Evolutionary conservation across 2,888 invertebrate species (phyloP), one percentile per base, ranked within the genome.

Genomic region (Tipula lateralis): DNA sequence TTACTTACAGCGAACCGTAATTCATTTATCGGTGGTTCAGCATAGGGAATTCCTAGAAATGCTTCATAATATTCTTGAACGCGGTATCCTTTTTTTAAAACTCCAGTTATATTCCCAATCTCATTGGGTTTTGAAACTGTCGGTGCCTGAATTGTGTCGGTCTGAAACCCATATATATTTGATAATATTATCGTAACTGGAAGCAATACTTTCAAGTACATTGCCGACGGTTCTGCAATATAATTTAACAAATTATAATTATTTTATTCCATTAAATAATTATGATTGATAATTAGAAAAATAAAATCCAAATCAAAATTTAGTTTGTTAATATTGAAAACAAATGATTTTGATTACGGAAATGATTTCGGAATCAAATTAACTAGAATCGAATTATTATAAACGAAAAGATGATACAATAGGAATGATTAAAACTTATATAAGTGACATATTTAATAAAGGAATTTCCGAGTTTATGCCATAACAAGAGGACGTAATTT

Each of bases 11-110:
- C 66, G 24, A 66, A 66, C 19, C 66, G 66, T 24, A 66, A 24
- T 66, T 66, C 24, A 24, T 66, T 66, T 66, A 66, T 24, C 0
- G 66, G 66, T 9, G 66, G 66, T 24, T 66, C 66, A 9, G 66
- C 90, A 86, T 86, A 90, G 1, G 90, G 90, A 16, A 90, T 88
- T 24, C 90, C 90, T 86, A 89, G 85, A 84, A 89, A 90, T 19
- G 88, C 89, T 84, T 89, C 89, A 86, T 66, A 66, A 66, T 66
- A 66, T 66, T 66, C 66, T 66, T 66, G 66, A 66, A 66, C 66
- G 12, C 66, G 66, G 12, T 66, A 66, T 24, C 66, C 66, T 24
- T 66, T 66, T 19, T 24, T 66, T 24, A 66, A 66, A 66, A 66
- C 12, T 66, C 66, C 66, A 1, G 66, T 66, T 66, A 66, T 66